Evolutionary conservation across 2,888 invertebrate species (phyloP).

Genomic region (Macroteleia sp.): DNA sequence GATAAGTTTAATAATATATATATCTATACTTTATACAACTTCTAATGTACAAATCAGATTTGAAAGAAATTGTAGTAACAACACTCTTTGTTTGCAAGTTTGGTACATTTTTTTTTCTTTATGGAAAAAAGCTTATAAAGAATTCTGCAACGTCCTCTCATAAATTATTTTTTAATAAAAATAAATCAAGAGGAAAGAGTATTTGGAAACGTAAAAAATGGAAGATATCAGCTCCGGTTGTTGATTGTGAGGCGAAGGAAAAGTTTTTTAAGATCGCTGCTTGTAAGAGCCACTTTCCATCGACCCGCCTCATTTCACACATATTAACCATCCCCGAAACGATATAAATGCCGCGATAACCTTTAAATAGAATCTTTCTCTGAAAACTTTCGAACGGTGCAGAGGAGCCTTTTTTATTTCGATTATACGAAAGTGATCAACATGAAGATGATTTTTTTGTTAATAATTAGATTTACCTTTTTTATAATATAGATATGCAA

Average conservation of each 20-base stretch:
- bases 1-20: too few relatives aligned
- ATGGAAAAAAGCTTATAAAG: too few relatives aligned
- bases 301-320: slow-evolving; percentile 49
- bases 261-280: slow-evolving; percentile 30
- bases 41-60: too few relatives aligned
- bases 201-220: slow-evolving; percentile 14
- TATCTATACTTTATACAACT: too few relatives aligned
- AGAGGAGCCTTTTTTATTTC: slow-evolving; percentile 25
- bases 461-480: too few relatives aligned
- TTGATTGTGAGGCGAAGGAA: slow-evolving; percentile 29
- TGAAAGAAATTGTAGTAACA: too few relatives aligned
- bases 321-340: slow-evolving; percentile 49
- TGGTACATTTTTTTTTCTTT: too few relatives aligned
- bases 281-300: slow-evolving; percentile 45
- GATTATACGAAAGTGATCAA: slow-evolving; percentile 15
- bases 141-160: too few relatives aligned
- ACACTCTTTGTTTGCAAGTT: too few relatives aligned
- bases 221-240: slow-evolving; percentile 11
- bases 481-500: too few relatives aligned
- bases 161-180: too few relatives aligned
- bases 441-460: slow-evolving; percentile 13
- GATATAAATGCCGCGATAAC: slow-evolving; percentile 49
- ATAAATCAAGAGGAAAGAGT: neutral
- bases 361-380: slow-evolving; percentile 52
- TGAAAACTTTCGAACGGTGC: slow-evolving; percentile 29